Evolutionary conservation across 2,113 vertebrate genomes (phyloP).

Genomic region (Cyprinodon tularosa): DNA sequence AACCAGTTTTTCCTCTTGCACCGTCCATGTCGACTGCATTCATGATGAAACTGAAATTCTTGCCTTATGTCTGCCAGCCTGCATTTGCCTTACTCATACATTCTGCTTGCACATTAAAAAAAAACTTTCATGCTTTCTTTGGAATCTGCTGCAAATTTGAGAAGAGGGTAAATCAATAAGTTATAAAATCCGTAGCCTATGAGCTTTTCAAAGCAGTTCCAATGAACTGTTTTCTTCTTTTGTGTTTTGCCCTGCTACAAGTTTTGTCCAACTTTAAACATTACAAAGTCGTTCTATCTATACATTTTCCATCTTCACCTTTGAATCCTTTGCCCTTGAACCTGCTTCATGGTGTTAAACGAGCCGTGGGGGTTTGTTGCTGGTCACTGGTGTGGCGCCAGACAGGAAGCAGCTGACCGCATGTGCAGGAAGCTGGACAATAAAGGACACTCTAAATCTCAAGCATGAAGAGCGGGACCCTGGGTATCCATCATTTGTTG

Average conservation of each 20-base stretch:
- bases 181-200: not conserved
- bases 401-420: constrained; percentile 82
- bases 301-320: constrained; percentile 31
- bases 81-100: constrained; percentile 9
- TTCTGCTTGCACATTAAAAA: constrained; percentile 22
- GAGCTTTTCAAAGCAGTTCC: not conserved
- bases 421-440: constrained; percentile 80
- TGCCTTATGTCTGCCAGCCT: constrained; percentile 22
- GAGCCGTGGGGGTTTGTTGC: constrained; percentile 47
- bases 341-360: constrained; percentile 13
- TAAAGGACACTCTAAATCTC: constrained; percentile 51
- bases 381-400: constrained; percentile 82
- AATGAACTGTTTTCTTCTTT: not conserved
- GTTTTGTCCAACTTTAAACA: constrained; percentile 8
- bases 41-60: constrained; percentile 46
- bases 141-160: not conserved
- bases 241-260: constrained; percentile 1
- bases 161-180: constrained; percentile 1
- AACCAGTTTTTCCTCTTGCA: constrained; percentile 23
- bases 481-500: constrained; percentile 2
- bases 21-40: constrained; percentile 23
- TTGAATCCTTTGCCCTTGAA: constrained; percentile 23
- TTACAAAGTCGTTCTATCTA: constrained; percentile 30
- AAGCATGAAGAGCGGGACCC: constrained; percentile 26
- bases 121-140: constrained; percentile 1